These are phyloP conservation scores for Argynnis bischoffii DNA, from an alignment of 2,888 invertebrate species.

Conservation along the genomic window DNA sequence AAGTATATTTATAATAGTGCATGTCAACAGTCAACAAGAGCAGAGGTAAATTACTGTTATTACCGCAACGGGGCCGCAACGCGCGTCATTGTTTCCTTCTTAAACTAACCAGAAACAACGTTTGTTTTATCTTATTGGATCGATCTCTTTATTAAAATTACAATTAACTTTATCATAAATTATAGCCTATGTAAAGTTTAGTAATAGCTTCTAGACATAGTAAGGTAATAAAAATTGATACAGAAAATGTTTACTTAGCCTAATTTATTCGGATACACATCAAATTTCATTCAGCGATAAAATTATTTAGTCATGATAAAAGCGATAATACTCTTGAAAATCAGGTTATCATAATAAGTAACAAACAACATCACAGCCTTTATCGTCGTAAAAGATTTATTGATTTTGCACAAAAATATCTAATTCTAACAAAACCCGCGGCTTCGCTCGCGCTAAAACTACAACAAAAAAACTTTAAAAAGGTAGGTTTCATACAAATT, in stretches of 20 bases:
- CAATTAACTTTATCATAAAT: too few relatives aligned
- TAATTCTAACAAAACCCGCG: too few relatives aligned
- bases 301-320: slow-evolving; percentile 2
- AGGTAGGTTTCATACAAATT: too few relatives aligned
- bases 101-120: slow-evolving; percentile 4
- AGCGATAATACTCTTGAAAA: slow-evolving; percentile 8
- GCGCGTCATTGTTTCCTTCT: slow-evolving; percentile 16
- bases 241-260: background rate
- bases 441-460: too few relatives aligned
- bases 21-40: slow-evolving; percentile 27
- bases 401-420: background rate
- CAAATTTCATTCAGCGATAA: slow-evolving; percentile 17
- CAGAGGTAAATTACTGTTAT: slow-evolving; percentile 36
- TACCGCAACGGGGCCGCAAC: slow-evolving; percentile 28
- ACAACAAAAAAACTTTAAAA: too few relatives aligned
- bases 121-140: too few relatives aligned
- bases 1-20: slow-evolving; percentile 23
- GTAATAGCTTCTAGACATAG: too few relatives aligned
- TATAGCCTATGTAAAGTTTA: too few relatives aligned
- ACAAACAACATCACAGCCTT: background rate
- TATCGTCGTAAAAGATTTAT: background rate
- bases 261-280: slow-evolving; percentile 3
- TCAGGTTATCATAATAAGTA: background rate
- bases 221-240: too few relatives aligned
- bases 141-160: too few relatives aligned